Evolutionary conservation across 2,113 vertebrate genomes (phyloP), one percentile per base, ranked within the genome.

Genomic region (Protomyctophum bolini): DNA sequence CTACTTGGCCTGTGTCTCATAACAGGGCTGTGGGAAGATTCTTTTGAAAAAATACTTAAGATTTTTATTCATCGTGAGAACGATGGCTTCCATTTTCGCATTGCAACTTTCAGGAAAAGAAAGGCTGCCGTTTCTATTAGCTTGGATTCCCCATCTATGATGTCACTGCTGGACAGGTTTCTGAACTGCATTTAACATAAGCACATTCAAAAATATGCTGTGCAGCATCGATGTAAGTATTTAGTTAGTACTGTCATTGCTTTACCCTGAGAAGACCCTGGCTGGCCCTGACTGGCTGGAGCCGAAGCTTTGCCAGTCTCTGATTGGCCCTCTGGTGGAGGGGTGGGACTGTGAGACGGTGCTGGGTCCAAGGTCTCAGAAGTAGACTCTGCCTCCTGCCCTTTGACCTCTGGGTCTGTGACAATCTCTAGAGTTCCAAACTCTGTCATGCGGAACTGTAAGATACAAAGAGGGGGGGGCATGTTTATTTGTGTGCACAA

Each of bases 361-460:
- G 83, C 83, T 0, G 85, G 86, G 78, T 92, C 86, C 78, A 84
- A 83, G 48, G 79, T 80, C 62, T 80, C 65, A 33, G 58, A 12
- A 0, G 88, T 85, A 56, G 85, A 57, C 67, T 80, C 70, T 2
- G 68, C 66, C 62, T 79, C 75, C 62, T 87, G 85, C 28, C 84
- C 91, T 91, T 94, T 95, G 45, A 87, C 94, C 83, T 97, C 97
- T 10, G 52, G 70, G 84, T 98, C 96, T 47, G 97, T 97, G 77
- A 99, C 96, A 47, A 99, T 97, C 92, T 99, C 98, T 80, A 98
- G 87, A 12, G 96, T 97, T 74, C 96, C 96, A 87, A 99, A 99
- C 82, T 99, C 98, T 72, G 97, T 99, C 87, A 99, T 96, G 70
- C 96, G 94, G 77, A 99, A 99, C 98, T 99, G 80, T 62, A 73